A percentile compares a stretch with the other conserved stretches of the same genome.
Conservation (phyloP, 2,113 vertebrate species). For the Apodemus sylvaticus region DNA sequence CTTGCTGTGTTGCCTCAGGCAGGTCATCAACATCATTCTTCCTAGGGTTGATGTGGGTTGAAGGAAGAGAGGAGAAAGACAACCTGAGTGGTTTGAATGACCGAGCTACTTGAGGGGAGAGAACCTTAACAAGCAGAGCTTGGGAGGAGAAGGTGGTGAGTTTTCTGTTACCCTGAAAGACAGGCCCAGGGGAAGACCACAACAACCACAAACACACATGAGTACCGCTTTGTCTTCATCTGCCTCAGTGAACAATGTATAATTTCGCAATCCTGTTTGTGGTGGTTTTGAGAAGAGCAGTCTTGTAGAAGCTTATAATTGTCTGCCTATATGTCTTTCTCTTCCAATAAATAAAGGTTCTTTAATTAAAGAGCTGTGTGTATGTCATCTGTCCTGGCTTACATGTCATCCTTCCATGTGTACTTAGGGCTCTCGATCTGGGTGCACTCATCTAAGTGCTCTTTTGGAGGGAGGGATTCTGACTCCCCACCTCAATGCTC, state of each 20-base stretch:
- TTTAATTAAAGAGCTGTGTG: not conserved
- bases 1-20: not conserved
- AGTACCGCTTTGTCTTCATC: not conserved
- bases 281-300: not conserved
- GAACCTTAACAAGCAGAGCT: not conserved
- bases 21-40: not conserved
- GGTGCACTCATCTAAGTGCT: not conserved
- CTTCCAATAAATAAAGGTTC: not conserved
- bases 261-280: not conserved
- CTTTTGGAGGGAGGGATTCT: not conserved
- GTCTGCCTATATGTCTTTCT: not conserved
- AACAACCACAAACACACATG: not conserved
- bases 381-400: not conserved
- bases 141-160: not conserved
- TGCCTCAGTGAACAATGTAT: not conserved
- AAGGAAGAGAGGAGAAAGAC: not conserved
- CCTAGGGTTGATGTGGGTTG: not conserved
- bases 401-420: not conserved
- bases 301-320: not conserved
- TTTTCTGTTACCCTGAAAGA: not conserved
- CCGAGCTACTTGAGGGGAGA: not conserved
- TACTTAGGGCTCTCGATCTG: not conserved
- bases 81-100: not conserved
- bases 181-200: not conserved
- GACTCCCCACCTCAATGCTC: fast-evolving